A percentile compares a stretch with the other conserved stretches of the same genome.
These are phyloP conservation scores for Leucosticte australis DNA, from an alignment of 2,113 vertebrate species.

Conservation along the genomic window DNA sequence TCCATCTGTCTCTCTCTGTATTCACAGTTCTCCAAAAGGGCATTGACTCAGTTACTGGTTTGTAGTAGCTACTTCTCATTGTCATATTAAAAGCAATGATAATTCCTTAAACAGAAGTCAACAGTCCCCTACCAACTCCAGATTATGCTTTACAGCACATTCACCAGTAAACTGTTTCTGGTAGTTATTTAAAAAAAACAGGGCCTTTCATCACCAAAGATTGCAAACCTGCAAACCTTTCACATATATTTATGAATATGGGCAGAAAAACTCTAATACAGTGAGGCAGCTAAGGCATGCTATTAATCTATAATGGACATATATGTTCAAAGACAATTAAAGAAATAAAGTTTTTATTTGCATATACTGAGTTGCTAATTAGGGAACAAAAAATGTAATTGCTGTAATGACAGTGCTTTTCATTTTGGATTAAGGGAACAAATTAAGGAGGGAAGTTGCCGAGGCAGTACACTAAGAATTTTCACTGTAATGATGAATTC, in stretches of 20 bases:
- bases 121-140: background rate
- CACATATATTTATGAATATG: background rate
- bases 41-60: background rate
- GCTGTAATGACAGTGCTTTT: background rate
- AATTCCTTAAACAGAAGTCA: background rate
- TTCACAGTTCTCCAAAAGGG: background rate
- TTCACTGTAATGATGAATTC: background rate
- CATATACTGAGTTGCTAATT: background rate
- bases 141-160: background rate
- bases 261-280: background rate
- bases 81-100: background rate
- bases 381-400: background rate
- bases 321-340: background rate
- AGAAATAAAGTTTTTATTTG: background rate
- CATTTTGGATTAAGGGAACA: background rate
- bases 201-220: background rate
- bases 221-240: background rate
- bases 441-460: background rate
- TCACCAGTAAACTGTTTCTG: background rate
- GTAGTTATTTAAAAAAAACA: background rate
- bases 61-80: background rate
- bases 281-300: background rate
- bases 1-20: background rate
- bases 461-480: background rate
- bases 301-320: background rate